Conservation (phyloP, 2,888 invertebrate genomes). For the Cyaniris semiargus region DNA sequence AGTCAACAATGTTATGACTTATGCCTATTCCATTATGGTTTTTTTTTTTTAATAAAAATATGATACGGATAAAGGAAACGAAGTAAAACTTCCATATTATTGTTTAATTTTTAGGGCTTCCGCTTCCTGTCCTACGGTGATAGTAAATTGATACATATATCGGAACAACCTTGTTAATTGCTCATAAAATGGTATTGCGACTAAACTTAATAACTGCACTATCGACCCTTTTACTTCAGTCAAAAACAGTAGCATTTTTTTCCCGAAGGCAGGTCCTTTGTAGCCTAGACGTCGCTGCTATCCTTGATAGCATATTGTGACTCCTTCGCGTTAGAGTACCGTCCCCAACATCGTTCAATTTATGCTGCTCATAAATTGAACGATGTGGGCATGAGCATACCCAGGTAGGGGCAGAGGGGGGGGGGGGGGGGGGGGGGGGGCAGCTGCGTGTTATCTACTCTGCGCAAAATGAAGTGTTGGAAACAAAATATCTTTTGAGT, state of each 20-base stretch:
- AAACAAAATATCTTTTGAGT: no score
- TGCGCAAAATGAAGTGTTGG: no score
- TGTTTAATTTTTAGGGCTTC: conserved; percentile 28
- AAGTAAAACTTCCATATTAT: conserved; percentile 12
- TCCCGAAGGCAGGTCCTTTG: not conserved
- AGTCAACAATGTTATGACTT: not conserved
- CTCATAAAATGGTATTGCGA: not conserved
- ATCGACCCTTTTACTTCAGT: not conserved
- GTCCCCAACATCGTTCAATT: no score
- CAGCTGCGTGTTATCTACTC: no score
- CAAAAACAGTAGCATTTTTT: no score
- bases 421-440: no score
- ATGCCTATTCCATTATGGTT: not conserved
- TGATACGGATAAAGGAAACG: conserved; percentile 22
- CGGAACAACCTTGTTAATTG: conserved; percentile 18
- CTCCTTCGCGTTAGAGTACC: no score
- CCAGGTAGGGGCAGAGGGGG: no score
- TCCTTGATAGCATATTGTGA: no score
- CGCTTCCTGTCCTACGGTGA: conserved; percentile 26
- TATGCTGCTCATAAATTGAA: no score
- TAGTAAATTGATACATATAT: conserved; percentile 13
- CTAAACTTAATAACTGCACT: not conserved
- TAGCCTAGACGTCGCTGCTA: no score
- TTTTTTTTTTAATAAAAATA: not conserved
- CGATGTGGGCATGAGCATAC: no score